phyloP scores from a whole-genome alignment of 2,113 vertebrate species.

The Phylloscopus trochiloides region DNA sequence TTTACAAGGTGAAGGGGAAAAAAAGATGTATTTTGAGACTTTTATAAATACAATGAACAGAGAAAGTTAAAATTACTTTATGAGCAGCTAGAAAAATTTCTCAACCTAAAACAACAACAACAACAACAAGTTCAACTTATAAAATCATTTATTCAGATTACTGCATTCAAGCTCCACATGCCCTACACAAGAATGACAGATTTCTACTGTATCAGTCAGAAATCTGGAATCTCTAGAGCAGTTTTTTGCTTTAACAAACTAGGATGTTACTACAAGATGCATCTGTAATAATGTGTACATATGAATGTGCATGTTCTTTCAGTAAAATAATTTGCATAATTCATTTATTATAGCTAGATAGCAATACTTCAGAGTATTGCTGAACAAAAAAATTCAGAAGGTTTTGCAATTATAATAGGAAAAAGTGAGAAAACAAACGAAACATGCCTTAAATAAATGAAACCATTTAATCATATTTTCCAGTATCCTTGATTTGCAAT shows the following conservation, averaged over 20 bases:
- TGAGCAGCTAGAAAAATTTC: neutral
- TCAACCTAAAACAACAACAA: neutral
- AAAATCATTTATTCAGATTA: neutral
- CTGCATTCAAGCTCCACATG: neutral
- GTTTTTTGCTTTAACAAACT: neutral
- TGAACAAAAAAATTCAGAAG: neutral
- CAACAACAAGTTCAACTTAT: neutral
- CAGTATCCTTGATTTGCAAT: neutral
- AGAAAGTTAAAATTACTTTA: neutral
- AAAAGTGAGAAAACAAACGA: constrained; percentile 10
- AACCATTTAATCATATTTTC: neutral
- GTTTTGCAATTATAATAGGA: neutral
- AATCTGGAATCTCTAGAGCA: neutral
- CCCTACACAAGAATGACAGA: neutral
- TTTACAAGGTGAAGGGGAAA: neutral
- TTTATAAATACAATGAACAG: neutral
- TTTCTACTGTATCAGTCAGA: neutral
- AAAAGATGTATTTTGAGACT: neutral
- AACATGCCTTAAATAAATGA: neutral
- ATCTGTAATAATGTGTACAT: neutral
- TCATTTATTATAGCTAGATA: neutral
- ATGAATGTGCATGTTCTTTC: neutral
- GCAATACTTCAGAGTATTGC: neutral
- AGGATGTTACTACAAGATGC: neutral
- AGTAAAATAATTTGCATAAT: neutral